Conservation (phyloP, 2,113 vertebrate genomes). For the Prinia subflava region DNA sequence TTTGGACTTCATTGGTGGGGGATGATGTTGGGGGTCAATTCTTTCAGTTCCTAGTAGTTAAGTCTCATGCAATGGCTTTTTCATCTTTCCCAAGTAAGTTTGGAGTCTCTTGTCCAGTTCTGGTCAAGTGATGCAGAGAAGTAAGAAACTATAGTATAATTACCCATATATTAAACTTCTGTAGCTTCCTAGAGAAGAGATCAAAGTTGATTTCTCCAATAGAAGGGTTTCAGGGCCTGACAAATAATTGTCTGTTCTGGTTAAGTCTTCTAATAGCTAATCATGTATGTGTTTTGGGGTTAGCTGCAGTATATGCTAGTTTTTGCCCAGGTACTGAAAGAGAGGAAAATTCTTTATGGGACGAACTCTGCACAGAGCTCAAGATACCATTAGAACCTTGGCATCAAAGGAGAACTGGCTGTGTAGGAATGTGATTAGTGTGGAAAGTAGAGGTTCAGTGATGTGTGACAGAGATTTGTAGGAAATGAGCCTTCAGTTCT, state of each 20-base stretch:
- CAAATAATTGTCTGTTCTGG: not conserved
- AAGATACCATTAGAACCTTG: not conserved
- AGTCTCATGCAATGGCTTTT: not conserved
- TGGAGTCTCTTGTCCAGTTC: not conserved
- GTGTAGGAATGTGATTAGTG: not conserved
- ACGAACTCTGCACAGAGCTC: not conserved
- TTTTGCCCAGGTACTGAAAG: not conserved
- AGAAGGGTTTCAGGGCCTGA: not conserved
- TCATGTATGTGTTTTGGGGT: not conserved
- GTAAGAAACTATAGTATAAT: not conserved
- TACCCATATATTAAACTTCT: not conserved
- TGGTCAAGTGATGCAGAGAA: not conserved
- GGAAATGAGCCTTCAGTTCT: conserved; percentile 7
- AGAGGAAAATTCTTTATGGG: not conserved
- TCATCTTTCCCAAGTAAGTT: not conserved
- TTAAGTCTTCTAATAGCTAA: not conserved
- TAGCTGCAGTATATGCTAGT: not conserved
- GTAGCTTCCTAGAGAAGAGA: not conserved
- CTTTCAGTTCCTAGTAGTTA: not conserved
- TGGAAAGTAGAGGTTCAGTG: not conserved
- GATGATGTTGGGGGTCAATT: not conserved
- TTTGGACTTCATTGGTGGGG: not conserved
- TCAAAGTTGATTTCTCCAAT: not conserved
- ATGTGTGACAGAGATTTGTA: not conserved
- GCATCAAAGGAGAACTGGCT: not conserved